A percentile compares a stretch with the other conserved stretches of the same genome.
Evolutionary conservation across 2,113 vertebrate genomes (phyloP).

Genomic region (Chlorodrepanis virens): DNA sequence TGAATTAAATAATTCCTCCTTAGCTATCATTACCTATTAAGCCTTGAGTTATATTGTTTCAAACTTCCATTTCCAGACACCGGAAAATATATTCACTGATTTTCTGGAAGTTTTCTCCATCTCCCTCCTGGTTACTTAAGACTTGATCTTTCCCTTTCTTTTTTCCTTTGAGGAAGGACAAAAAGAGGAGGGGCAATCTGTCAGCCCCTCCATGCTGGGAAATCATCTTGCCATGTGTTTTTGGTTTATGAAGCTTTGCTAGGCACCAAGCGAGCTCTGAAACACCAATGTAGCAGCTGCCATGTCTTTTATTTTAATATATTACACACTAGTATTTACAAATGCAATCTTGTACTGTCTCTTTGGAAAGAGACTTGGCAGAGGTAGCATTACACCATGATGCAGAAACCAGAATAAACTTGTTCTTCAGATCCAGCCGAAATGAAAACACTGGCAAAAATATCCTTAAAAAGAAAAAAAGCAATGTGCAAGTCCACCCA

Average conservation of each 20-base stretch:
- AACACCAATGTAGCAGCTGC: not conserved
- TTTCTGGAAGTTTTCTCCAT: not conserved
- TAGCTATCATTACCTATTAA: not conserved
- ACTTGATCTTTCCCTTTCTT: not conserved
- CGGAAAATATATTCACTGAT: fast-evolving
- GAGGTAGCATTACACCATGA: not conserved
- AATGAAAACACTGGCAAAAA: not conserved
- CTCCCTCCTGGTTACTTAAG: not conserved
- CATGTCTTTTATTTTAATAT: not conserved
- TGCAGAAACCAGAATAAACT: conserved; percentile 1
- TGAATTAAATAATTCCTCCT: not conserved
- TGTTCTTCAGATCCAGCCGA: not conserved
- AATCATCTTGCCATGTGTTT: not conserved
- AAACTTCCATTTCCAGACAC: not conserved
- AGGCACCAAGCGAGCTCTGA: not conserved
- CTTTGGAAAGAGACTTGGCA: not conserved
- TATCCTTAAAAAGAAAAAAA: not conserved
- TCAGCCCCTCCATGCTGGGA: not conserved
- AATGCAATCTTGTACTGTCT: not conserved
- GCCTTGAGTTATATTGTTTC: not conserved
- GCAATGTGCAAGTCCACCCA: not conserved
- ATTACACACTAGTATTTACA: not conserved
- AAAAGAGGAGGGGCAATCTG: not conserved
- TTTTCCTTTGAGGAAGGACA: not conserved
- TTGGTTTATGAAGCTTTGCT: not conserved